phyloP scores from a whole-genome alignment of 2,113 vertebrate genomes.

The Urocolius indicus region DNA sequence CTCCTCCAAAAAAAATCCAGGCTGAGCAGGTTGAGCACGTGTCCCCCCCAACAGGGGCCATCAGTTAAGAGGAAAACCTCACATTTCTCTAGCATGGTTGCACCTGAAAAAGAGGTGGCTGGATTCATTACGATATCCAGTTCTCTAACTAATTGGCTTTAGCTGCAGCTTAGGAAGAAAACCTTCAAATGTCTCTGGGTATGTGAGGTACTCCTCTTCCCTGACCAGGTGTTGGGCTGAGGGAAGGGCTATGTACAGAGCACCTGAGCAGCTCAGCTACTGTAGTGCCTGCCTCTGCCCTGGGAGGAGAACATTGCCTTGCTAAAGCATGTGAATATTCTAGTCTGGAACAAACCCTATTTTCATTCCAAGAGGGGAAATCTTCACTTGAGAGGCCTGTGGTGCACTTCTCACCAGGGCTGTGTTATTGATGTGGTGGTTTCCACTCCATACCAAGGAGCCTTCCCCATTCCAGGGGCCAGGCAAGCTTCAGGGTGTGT shows the following conservation, averaged over 20 bases:
- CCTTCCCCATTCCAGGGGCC: background rate
- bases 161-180: background rate
- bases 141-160: background rate
- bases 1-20: background rate
- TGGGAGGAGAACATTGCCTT: background rate
- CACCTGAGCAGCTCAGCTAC: background rate
- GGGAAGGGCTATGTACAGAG: rapidly evolving
- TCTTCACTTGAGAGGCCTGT: too few species aligned
- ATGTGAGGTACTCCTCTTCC: rapidly evolving
- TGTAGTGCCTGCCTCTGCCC: rapidly evolving
- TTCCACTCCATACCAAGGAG: background rate
- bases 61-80: background rate
- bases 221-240: rapidly evolving
- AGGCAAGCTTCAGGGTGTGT: background rate
- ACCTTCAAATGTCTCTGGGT: background rate
- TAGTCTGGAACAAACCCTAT: background rate
- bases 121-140: rapidly evolving
- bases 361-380: background rate
- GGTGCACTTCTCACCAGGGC: background rate
- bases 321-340: rapidly evolving
- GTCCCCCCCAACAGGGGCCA: background rate
- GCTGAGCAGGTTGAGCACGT: background rate
- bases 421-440: rapidly evolving
- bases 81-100: background rate
- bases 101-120: background rate